Evolutionary conservation across 2,888 invertebrate genomes (phyloP).

Genomic region (Agonopterix alstromeriana): DNA sequence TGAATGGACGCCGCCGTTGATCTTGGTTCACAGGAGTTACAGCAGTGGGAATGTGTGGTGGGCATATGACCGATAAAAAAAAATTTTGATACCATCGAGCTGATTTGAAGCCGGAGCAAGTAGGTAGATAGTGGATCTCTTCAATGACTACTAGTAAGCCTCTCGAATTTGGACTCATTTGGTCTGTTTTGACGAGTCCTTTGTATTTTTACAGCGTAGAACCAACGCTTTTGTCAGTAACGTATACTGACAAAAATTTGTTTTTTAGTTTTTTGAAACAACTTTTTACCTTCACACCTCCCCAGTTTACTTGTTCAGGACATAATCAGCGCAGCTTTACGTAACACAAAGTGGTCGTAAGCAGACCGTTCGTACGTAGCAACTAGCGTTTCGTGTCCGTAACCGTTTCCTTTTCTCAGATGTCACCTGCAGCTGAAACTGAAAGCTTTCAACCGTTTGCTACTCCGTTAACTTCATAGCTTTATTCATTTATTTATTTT

Average conservation of each 20-base stretch:
- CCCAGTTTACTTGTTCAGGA: not conserved
- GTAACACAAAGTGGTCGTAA: not conserved
- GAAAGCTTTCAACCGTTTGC: slow-evolving; percentile 63
- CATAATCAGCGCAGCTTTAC: not conserved
- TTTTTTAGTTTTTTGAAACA: too few relatives aligned
- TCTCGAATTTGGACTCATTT: not conserved
- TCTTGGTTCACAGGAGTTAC: too few relatives aligned
- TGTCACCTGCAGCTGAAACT: slow-evolving; percentile 43
- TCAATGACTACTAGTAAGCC: not conserved
- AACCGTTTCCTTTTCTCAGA: slow-evolving; percentile 40
- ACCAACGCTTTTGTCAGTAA: too few relatives aligned
- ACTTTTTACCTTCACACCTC: too few relatives aligned
- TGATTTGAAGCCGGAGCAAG: not conserved
- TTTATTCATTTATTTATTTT: not conserved
- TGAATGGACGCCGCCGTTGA: too few relatives aligned
- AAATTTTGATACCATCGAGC: too few relatives aligned
- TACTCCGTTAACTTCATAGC: slow-evolving; percentile 40
- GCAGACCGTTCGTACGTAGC: slow-evolving; percentile 17
- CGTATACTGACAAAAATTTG: too few relatives aligned
- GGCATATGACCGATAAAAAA: too few relatives aligned
- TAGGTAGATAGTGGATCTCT: not conserved
- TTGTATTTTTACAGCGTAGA: too few relatives aligned
- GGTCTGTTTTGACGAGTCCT: not conserved
- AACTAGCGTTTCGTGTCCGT: slow-evolving; percentile 19
- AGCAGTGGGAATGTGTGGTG: too few relatives aligned